Conservation (phyloP, 2,113 vertebrate genomes). For the Phylloscopus trochilus region DNA sequence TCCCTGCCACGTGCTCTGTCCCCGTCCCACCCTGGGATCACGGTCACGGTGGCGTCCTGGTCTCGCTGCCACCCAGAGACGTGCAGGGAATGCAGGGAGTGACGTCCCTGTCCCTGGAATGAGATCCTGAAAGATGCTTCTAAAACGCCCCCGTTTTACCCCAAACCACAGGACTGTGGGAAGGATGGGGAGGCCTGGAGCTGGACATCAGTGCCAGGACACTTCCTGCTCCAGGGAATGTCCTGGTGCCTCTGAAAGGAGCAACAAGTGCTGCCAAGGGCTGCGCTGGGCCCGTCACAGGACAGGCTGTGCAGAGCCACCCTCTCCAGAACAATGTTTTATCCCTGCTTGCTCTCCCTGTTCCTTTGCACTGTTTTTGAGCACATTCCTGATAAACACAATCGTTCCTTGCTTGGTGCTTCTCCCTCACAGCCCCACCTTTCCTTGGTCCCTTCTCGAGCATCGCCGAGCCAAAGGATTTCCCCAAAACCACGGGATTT, state of each 20-base stretch:
- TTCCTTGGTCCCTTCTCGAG: neutral
- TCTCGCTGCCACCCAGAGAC: accelerated
- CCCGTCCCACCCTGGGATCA: neutral
- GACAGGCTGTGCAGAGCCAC: neutral
- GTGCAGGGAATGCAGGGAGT: accelerated
- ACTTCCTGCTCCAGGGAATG: neutral
- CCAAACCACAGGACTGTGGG: accelerated
- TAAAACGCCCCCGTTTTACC: accelerated
- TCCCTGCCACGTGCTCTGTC: neutral
- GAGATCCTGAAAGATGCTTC: neutral
- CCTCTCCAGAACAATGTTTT: neutral
- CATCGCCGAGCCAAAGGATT: accelerated
- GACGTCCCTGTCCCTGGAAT: accelerated
- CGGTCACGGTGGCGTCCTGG: neutral
- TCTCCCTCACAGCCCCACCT: neutral
- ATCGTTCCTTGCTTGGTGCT: neutral
- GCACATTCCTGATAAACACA: neutral
- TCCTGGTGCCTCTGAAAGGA: neutral
- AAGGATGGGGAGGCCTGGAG: neutral
- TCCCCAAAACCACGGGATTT: accelerated
- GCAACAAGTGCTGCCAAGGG: neutral
- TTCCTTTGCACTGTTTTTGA: accelerated
- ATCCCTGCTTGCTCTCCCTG: neutral
- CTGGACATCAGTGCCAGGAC: neutral
- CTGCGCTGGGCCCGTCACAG: neutral